These are phyloP conservation scores for Tanaodytes sp. DNA, from an alignment of 2,888 invertebrate species.

Conservation along the genomic window DNA sequence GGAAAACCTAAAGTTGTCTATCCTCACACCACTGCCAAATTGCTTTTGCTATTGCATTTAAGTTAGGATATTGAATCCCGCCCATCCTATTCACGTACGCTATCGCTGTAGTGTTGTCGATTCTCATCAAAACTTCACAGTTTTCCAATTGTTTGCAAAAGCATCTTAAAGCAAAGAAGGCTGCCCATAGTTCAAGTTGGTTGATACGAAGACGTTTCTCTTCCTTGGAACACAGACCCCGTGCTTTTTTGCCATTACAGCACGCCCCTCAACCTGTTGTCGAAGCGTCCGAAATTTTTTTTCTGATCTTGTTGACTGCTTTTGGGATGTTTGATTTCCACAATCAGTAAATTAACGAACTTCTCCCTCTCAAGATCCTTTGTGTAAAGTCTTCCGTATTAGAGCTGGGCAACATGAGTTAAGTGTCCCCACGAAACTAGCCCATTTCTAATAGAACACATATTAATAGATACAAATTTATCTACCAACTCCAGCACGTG, in stretches of 20 bases:
- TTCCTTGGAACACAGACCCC: conserved; percentile 1
- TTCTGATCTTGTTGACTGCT: too few relatives aligned
- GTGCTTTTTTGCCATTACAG: conserved; percentile 5
- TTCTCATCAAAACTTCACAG: conserved; percentile 50
- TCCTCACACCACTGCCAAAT: conserved; percentile 55
- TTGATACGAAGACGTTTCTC: conserved; percentile 22
- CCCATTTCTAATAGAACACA: too few relatives aligned
- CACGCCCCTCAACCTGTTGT: conserved; percentile 20
- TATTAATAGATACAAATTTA: too few relatives aligned
- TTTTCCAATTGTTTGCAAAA: conserved; percentile 17
- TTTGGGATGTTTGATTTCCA: conserved; percentile 32
- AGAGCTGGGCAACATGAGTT: conserved; percentile 33
- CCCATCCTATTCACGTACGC: too few relatives aligned
- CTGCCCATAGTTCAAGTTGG: conserved; percentile 8
- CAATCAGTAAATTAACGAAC: conserved; percentile 33
- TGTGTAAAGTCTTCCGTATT: conserved; percentile 35
- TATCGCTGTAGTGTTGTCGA: conserved; percentile 56
- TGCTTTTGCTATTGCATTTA: conserved; percentile 39
- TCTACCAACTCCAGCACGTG: background rate
- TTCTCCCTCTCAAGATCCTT: conserved; percentile 44
- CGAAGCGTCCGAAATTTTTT: conserved; percentile 34
- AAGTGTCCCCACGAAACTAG: conserved; percentile 35
- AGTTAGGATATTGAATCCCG: conserved; percentile 35
- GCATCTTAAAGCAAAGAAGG: conserved; percentile 17
- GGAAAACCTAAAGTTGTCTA: conserved; percentile 48